Evolutionary conservation across 92 coral and sea anemone genomes (phyloP).

Genomic region (Pocillopora meandrina): DNA sequence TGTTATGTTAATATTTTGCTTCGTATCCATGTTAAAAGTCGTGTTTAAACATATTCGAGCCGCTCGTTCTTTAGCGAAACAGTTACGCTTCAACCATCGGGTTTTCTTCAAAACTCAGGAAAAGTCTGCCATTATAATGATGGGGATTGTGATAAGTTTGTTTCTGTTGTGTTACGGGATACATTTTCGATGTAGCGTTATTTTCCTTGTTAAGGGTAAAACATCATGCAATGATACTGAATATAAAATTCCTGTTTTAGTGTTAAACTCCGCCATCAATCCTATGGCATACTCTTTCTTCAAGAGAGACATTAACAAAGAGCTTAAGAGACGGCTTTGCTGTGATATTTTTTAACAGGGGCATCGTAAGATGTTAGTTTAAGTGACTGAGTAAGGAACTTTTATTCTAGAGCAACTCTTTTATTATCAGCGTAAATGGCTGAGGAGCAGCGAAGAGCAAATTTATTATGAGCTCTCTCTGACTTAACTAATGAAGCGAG

Average conservation of each 20-base stretch:
- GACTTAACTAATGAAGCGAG: too few relatives aligned
- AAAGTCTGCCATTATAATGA: not conserved
- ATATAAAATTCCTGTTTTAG: not conserved
- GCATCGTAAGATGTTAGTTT: too few relatives aligned
- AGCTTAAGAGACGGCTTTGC: too few relatives aligned
- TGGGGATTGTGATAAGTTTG: not conserved
- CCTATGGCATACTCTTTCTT: not conserved
- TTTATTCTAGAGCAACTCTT: too few relatives aligned
- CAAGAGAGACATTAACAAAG: not conserved
- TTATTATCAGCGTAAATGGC: too few relatives aligned
- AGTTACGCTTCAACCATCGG: constrained; percentile 3
- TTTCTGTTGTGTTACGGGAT: not conserved
- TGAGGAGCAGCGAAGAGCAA: too few relatives aligned
- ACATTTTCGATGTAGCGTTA: not conserved
- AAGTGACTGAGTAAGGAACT: too few relatives aligned
- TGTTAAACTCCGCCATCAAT: constrained; percentile 6
- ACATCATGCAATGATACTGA: not conserved
- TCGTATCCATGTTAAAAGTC: not conserved
- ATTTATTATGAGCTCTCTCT: too few relatives aligned
- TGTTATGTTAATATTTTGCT: not conserved
- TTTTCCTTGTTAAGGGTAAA: not conserved
- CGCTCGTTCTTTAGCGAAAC: not conserved
- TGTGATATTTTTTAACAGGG: too few relatives aligned
- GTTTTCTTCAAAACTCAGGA: not conserved
- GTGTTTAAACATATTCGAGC: not conserved